Base-by-base conservation (phyloP, 2,888 invertebrate species). In the Orchestes rusci region DNA sequence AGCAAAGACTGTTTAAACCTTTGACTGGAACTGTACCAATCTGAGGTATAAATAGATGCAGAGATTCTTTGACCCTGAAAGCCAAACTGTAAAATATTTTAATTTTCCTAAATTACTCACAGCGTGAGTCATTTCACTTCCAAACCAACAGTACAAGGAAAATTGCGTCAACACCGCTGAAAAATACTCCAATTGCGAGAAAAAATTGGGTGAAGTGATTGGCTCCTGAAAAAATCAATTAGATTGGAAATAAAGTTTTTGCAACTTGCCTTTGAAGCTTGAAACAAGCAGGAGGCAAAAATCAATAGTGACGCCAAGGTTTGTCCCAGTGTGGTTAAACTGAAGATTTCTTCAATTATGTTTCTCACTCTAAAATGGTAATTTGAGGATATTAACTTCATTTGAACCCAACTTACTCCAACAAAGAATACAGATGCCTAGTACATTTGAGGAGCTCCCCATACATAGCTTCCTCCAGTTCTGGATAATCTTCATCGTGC, bases 281-380 rank as follows among this genome's bases (percentile, higher is more conserved):
- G 48, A 43, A 54, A 61, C 4, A 61, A 40, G 38, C 59, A 58
- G 4, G 59, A 56, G 23, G 59, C 58, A 31, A 59, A 52, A 12
- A 58, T 56, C 13, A 59, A 46, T 12, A 61, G 41, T 3, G 60
- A 58, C 3, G 55, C 52, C 3, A 59, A 18, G 5, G 57, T 54
- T 52, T 61, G 61, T 2, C 46, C 51, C 17, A 61, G 43, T 2
- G 56, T 57, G 13, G 58, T 52, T 18, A 55, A 56, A 4, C 53
- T 55, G 39, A 58, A 59, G 12, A 57, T 37, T 16, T 41, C 36
- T 47, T 61, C 61, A 13, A 61, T 53, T 3, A 53, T 53, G 3
- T 53, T 48, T 16, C 56, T 37, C 10, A 53, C 47, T 18, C 59
- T 59, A 36, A 43, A 59, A 58, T 32, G 33, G 12, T 8, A 19